These are phyloP conservation scores for Brachionus calyciflorus DNA, from an alignment of 1,140 invertebrate genomes.

Conservation along the genomic window DNA sequence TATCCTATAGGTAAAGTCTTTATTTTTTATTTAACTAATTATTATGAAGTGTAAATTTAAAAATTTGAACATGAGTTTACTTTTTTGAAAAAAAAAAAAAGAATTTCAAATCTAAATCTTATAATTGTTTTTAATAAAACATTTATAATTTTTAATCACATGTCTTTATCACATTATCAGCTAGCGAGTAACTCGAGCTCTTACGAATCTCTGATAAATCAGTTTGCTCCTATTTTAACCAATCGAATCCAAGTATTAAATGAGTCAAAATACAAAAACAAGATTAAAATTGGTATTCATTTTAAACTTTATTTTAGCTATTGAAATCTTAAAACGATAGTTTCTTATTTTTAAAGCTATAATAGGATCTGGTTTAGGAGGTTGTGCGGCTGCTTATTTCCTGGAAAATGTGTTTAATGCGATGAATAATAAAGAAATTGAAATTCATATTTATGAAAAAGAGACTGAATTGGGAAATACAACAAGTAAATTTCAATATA, in stretches of 20 bases:
- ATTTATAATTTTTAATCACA: background rate
- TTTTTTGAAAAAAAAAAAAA: too few relatives aligned
- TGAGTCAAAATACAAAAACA: background rate
- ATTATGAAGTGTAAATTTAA: too few relatives aligned
- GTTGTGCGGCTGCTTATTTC: conserved; percentile 22
- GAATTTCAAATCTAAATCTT: background rate
- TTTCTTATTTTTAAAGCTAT: background rate
- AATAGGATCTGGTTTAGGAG: conserved; percentile 21
- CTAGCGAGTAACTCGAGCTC: background rate
- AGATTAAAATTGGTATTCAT: background rate
- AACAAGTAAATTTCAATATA: background rate
- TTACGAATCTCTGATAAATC: background rate
- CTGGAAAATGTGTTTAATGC: conserved; percentile 23
- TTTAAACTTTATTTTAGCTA: background rate
- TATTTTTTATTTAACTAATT: too few relatives aligned
- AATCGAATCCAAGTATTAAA: background rate
- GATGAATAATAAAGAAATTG: background rate
- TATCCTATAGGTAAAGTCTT: too few relatives aligned
- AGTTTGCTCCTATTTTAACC: background rate
- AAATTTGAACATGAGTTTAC: too few relatives aligned
- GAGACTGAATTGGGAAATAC: background rate
- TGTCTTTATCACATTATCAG: background rate
- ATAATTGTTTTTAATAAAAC: background rate
- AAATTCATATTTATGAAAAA: conserved; percentile 36
- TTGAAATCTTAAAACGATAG: too few relatives aligned